Conservation (phyloP, 1,140 invertebrate genomes). For the Brachionus koreanus region DNA sequence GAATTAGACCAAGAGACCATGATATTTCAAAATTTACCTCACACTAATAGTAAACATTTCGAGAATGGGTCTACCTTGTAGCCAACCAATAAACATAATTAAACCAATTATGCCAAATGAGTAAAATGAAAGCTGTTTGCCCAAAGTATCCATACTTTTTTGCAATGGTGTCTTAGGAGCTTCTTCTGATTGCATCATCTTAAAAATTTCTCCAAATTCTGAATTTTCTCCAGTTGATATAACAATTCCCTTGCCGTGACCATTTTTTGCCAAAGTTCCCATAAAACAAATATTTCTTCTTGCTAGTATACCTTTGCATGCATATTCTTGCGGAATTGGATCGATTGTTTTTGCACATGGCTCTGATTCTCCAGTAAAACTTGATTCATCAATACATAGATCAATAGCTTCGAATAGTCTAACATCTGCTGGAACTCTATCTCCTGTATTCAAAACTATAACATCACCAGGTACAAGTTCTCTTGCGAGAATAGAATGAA, state of each 20-base stretch:
- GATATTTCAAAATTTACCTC: slow-evolving; percentile 61
- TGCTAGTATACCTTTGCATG: not conserved
- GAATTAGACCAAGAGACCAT: not conserved
- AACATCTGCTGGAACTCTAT: slow-evolving; percentile 91
- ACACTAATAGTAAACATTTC: slow-evolving; percentile 99
- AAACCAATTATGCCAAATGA: slow-evolving; percentile 91
- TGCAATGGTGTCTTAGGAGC: slow-evolving; percentile 95
- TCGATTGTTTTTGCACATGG: slow-evolving; percentile 59
- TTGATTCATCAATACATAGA: slow-evolving; percentile 92
- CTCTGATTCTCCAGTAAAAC: slow-evolving; percentile 86
- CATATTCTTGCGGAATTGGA: not conserved
- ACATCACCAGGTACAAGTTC: slow-evolving; percentile 97
- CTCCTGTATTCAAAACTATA: slow-evolving; percentile 84
- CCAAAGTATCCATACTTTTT: slow-evolving; percentile 93
- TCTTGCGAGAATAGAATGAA: slow-evolving; percentile 84
- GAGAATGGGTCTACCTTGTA: slow-evolving; percentile 74
- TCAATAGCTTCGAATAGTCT: slow-evolving; percentile 80
- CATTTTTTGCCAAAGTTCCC: slow-evolving; percentile 92
- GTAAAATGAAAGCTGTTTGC: slow-evolving; percentile 91
- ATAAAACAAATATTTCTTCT: slow-evolving; percentile 85
- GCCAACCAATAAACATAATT: slow-evolving; percentile 88
- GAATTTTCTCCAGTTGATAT: slow-evolving; percentile 92
- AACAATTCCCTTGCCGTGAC: slow-evolving; percentile 89
- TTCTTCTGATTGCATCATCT: slow-evolving; percentile 98
- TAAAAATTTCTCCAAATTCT: slow-evolving; percentile 96